Evolutionary conservation across 2,113 vertebrate species (phyloP).

Genomic region (Laticauda colubrina): DNA sequence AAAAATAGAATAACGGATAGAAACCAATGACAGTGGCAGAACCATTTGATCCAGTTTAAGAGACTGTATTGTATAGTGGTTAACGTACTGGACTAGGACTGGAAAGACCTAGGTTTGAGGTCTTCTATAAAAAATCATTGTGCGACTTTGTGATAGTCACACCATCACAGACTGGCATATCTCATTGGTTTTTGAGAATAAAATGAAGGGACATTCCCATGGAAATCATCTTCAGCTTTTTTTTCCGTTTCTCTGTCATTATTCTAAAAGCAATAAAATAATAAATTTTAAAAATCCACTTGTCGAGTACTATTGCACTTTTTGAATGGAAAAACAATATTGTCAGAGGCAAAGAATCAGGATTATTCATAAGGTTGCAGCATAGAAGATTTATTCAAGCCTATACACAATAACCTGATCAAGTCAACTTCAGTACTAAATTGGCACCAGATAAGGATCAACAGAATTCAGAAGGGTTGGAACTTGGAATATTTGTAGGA

Average conservation of each 20-base stretch:
- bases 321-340: background rate
- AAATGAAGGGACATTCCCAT: background rate
- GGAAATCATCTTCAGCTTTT: background rate
- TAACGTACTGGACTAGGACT: background rate
- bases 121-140: background rate
- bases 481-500: background rate
- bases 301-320: background rate
- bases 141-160: background rate
- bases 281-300: background rate
- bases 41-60: background rate
- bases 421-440: background rate
- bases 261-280: background rate
- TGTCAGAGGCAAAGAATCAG: background rate
- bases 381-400: background rate
- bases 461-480: background rate
- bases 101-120: background rate
- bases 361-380: background rate
- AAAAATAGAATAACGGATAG: background rate
- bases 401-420: background rate
- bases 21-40: background rate
- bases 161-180: background rate
- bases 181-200: background rate
- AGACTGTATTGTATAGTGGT: background rate
- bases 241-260: background rate
- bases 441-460: background rate